phyloP scores from a whole-genome alignment of 2,113 vertebrate genomes.

The Alethe castanea region DNA sequence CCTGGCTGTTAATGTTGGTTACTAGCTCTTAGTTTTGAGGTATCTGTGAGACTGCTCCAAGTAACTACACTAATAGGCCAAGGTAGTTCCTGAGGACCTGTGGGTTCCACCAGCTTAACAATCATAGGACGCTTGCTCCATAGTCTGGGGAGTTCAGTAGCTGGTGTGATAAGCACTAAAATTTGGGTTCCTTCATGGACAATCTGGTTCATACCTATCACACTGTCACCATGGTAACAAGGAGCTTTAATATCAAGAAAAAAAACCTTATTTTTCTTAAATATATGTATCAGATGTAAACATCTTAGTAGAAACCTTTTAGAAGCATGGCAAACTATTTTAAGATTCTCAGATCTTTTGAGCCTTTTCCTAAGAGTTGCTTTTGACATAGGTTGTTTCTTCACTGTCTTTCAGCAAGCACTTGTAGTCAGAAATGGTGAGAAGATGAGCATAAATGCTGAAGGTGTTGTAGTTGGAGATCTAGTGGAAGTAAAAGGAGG shows the following conservation, averaged over 20 bases:
- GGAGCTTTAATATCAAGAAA: background rate
- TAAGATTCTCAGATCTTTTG: background rate
- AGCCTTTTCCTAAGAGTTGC: background rate
- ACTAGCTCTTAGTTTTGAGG: background rate
- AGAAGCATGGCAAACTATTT: background rate
- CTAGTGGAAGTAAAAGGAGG: constrained; percentile 96
- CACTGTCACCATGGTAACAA: background rate
- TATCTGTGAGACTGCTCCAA: background rate
- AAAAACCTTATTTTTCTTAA: background rate
- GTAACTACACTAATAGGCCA: background rate
- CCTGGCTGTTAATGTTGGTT: background rate
- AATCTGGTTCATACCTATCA: background rate
- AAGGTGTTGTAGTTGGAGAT: constrained; percentile 91
- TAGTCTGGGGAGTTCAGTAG: background rate
- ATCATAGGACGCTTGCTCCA: background rate
- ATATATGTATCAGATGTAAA: background rate
- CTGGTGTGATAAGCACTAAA: background rate
- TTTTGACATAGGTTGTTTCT: background rate
- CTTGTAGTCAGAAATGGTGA: constrained; percentile 93
- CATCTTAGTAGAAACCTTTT: background rate
- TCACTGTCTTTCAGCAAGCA: constrained; percentile 83
- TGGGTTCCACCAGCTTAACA: background rate
- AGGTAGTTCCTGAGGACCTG: background rate
- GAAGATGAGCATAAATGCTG: constrained; percentile 91
- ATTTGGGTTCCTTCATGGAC: background rate